Evolutionary conservation across 2,888 invertebrate genomes (phyloP).

Genomic region (Andrena minutula): DNA sequence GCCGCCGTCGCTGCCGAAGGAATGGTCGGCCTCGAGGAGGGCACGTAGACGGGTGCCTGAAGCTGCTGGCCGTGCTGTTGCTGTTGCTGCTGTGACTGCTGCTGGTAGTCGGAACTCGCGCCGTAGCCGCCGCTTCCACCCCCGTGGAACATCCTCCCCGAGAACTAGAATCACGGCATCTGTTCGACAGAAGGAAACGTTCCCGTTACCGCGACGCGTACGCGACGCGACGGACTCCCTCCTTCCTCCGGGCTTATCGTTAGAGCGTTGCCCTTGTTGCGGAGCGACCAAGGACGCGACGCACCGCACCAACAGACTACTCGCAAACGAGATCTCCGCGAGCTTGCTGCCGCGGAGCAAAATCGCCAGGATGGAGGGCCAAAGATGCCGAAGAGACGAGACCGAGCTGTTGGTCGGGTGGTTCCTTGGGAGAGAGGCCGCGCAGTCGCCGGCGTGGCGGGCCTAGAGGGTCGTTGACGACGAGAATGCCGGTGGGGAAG

Average conservation of each 20-base stretch:
- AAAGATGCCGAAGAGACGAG: background rate
- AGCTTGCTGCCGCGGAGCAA: no score
- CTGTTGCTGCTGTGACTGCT: constrained; percentile 80
- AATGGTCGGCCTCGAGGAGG: constrained; percentile 87
- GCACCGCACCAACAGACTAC: no score
- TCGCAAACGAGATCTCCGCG: no score
- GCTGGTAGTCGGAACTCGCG: constrained; percentile 83
- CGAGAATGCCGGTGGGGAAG: constrained; percentile 25
- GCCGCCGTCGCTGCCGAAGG: constrained; percentile 86
- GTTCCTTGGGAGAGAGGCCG: constrained; percentile 10
- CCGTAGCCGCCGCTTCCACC: constrained; percentile 83
- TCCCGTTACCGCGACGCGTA: constrained; percentile 8
- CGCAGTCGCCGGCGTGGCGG: constrained; percentile 11
- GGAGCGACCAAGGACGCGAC: no score
- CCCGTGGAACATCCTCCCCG: constrained; percentile 84
- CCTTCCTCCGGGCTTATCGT: no score
- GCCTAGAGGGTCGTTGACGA: constrained; percentile 18
- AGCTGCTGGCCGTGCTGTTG: constrained; percentile 83
- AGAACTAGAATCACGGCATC: constrained; percentile 74
- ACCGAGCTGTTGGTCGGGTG: background rate
- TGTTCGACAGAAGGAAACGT: constrained; percentile 33
- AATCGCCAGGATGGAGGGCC: no score
- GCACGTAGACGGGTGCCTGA: constrained; percentile 89
- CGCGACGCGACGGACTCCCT: background rate
- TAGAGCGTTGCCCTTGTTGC: no score